These are phyloP conservation scores for Diceros bicornis DNA, from an alignment of 2,797 vertebrate genomes.

Conservation along the genomic window DNA sequence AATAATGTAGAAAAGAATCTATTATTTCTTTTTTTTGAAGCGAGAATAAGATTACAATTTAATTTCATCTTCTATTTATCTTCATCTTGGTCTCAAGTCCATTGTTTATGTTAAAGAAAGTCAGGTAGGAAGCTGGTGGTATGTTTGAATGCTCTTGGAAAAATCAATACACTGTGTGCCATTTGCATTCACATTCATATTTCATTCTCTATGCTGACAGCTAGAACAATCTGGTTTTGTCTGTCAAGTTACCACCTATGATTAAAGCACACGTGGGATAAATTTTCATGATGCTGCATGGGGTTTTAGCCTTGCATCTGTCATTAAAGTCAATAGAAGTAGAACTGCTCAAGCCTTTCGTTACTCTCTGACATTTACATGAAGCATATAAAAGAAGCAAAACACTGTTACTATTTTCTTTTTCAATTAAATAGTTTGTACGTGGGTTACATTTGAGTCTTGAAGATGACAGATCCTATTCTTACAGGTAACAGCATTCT, in stretches of 20 bases:
- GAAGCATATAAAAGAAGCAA: constrained; percentile 79
- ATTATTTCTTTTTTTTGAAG: not conserved
- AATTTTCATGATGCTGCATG: constrained; percentile 80
- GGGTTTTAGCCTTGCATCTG: constrained; percentile 74
- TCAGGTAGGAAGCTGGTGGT: constrained; percentile 70
- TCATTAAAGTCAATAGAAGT: constrained; percentile 82
- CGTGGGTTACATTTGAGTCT: constrained; percentile 74
- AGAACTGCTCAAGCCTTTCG: constrained; percentile 74
- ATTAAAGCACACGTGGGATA: constrained; percentile 75
- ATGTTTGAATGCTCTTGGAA: constrained; percentile 66
- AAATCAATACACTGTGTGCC: constrained; percentile 72
- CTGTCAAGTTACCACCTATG: constrained; percentile 78
- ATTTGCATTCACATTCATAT: constrained; percentile 75
- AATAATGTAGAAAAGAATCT: not conserved
- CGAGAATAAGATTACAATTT: not conserved
- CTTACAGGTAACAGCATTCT: constrained; percentile 64
- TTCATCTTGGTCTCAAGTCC: not conserved
- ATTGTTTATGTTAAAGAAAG: constrained; percentile 61
- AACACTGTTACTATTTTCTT: constrained; percentile 75
- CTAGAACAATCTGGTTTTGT: constrained; percentile 82
- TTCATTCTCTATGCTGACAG: constrained; percentile 81
- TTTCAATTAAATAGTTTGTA: constrained; percentile 81
- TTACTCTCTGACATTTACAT: constrained; percentile 72
- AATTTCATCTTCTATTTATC: not conserved
- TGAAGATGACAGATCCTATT: constrained; percentile 77